Percentiles rank a stretch among this genome's conserved stretches.
Conservation (phyloP, 2,797 vertebrate genomes). For the Cirrhinus mrigala region DNA sequence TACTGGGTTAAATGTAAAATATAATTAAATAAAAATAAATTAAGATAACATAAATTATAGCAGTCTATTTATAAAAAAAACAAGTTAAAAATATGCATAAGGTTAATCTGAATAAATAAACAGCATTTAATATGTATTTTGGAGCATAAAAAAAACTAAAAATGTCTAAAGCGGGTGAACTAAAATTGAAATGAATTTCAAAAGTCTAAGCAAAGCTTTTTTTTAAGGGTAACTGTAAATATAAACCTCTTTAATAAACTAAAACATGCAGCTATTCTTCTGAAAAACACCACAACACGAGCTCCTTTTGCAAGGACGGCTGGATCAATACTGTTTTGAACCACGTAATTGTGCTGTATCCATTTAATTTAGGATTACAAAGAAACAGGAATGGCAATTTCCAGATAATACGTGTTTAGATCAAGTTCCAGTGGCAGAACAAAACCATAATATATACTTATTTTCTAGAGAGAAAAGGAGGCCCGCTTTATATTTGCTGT, state of each 20-base stretch:
- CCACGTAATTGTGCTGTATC: constrained; percentile 19
- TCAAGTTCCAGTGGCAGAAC: constrained; percentile 12
- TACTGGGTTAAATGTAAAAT: not conserved
- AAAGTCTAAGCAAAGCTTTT: not conserved
- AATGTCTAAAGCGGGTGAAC: not conserved
- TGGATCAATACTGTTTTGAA: constrained; percentile 30
- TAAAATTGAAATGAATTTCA: not conserved
- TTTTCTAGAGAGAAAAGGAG: not conserved
- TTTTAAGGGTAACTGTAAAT: not conserved
- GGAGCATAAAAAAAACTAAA: not conserved
- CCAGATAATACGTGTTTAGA: constrained; percentile 20
- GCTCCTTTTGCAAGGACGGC: not conserved
- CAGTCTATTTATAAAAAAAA: not conserved
- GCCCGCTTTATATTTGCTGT: not conserved
- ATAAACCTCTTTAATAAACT: not conserved
- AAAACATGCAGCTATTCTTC: not conserved
- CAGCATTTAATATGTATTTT: not conserved
- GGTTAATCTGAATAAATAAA: not conserved
- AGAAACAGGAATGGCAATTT: constrained; percentile 15
- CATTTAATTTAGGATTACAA: constrained; percentile 12
- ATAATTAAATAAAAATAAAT: not conserved
- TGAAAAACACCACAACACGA: not conserved
- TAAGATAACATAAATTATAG: not conserved
- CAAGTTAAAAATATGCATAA: not conserved
- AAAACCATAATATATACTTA: constrained; percentile 13